Percentiles rank a stretch among this genome's conserved stretches.
These are phyloP conservation scores for Eumeta japonica DNA, from an alignment of 1,140 invertebrate genomes.

Conservation along the genomic window DNA sequence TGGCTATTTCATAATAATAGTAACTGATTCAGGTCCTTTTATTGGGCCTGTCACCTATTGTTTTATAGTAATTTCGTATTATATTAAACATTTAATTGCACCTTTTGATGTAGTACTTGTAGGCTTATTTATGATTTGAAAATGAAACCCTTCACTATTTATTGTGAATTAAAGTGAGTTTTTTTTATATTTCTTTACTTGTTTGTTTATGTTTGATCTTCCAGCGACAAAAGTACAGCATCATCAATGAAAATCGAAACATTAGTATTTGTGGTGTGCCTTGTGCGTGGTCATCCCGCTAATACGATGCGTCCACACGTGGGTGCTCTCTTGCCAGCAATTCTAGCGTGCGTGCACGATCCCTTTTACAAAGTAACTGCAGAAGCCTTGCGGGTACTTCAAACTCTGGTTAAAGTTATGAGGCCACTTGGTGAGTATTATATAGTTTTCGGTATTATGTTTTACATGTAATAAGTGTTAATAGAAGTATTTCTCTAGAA, in stretches of 20 bases:
- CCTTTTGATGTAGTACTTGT: too few species aligned
- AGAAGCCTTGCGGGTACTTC: conserved; percentile 85
- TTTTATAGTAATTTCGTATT: too few species aligned
- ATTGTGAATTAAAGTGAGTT: background rate
- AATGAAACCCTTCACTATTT: too few species aligned
- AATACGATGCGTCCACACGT: conserved; percentile 71
- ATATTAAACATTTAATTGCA: too few species aligned
- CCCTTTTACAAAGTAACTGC: conserved; percentile 98
- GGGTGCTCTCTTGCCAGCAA: conserved; percentile 78
- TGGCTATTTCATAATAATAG: too few species aligned
- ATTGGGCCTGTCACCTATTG: too few species aligned
- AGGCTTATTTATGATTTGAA: too few species aligned
- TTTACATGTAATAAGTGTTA: background rate
- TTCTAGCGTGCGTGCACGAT: conserved; percentile 87
- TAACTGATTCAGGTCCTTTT: too few species aligned
- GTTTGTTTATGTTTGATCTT: conserved; percentile 8
- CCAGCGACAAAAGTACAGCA: conserved; percentile 88
- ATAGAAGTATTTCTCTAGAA: background rate
- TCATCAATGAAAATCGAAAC: conserved; percentile 99
- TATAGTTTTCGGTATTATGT: background rate
- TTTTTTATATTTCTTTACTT: conserved; percentile 1
- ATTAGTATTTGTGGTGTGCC: conserved; percentile 86
- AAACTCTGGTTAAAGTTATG: conserved; percentile 93
- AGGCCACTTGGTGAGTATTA: conserved; percentile 75
- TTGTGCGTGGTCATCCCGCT: conserved; percentile 74